Conservation (phyloP, 1,140 invertebrate genomes). For the Olivierus martensii region DNA sequence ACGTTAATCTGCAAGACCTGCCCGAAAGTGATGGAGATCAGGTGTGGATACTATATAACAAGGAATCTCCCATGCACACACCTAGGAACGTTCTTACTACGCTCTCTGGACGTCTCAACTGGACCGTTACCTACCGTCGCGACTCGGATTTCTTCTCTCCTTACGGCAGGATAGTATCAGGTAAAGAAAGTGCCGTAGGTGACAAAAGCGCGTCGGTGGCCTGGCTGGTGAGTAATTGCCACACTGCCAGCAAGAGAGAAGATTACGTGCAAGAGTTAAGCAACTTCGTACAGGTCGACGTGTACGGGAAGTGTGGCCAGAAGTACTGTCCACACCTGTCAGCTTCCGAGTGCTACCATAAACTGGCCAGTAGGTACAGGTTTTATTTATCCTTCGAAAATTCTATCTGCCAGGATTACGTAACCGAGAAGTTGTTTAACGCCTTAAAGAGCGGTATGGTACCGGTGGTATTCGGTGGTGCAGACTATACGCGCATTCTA, state of each 20-base stretch:
- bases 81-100: constrained; percentile 1
- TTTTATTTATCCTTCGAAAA: constrained; percentile 32
- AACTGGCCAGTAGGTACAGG: constrained; percentile 23
- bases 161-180: constrained; percentile 6
- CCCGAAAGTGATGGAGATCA: constrained; percentile 15
- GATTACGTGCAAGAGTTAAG: constrained; percentile 39
- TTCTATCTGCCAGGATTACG: constrained; percentile 28
- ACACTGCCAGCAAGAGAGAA: constrained; percentile 35
- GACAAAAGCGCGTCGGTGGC: no score
- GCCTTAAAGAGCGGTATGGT: constrained; percentile 4
- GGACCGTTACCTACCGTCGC: constrained; percentile 17
- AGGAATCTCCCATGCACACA: constrained; percentile 22
- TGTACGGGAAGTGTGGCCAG: constrained; percentile 46
- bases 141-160: constrained; percentile 16
- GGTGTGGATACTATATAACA: constrained; percentile 21
- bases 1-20: constrained; percentile 9
- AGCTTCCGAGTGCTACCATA: constrained; percentile 18
- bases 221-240: constrained; percentile 51
- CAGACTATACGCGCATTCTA: constrained; percentile 21
- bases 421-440: constrained; percentile 26
- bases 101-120: constrained; percentile 17
- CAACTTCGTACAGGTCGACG: constrained; percentile 42
- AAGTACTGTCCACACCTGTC: constrained; percentile 5
- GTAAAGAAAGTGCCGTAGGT: background rate
- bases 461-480: constrained; percentile 20